A percentile compares a stretch with the other conserved stretches of the same genome.
Evolutionary conservation across 2,888 invertebrate genomes (phyloP).

Genomic region (Metopia argyrocephala): DNA sequence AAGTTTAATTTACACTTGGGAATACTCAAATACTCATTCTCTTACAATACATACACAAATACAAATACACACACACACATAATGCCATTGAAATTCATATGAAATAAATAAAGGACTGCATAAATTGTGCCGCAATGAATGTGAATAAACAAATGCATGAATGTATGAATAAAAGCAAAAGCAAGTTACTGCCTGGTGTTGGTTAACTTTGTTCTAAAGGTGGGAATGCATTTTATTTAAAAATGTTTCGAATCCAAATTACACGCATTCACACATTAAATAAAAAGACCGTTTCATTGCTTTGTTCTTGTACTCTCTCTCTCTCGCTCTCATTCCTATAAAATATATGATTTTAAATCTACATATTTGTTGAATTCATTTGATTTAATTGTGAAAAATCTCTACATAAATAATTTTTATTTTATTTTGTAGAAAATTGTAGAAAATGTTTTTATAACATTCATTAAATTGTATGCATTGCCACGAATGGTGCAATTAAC

Average conservation of each 20-base stretch:
- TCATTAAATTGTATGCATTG: too few relatives aligned
- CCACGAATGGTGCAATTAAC: too few relatives aligned
- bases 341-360: too few relatives aligned
- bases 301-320: too few relatives aligned
- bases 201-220: background rate
- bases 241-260: constrained; percentile 17
- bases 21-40: background rate
- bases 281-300: too few relatives aligned
- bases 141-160: background rate
- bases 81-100: constrained; percentile 49
- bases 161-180: background rate
- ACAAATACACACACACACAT: background rate
- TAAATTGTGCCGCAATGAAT: constrained; percentile 1
- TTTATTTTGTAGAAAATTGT: too few relatives aligned
- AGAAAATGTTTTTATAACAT: too few relatives aligned
- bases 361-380: too few relatives aligned
- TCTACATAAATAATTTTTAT: too few relatives aligned
- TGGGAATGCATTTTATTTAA: constrained; percentile 15
- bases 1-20: constrained; percentile 60
- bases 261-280: background rate
- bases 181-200: background rate
- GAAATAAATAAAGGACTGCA: constrained; percentile 12
- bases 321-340: too few relatives aligned
- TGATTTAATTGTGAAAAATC: too few relatives aligned
- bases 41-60: background rate